A percentile compares a stretch with the other conserved stretches of the same genome.
phyloP scores from a whole-genome alignment of 2,113 vertebrate species.

The Erythrolamprus reginae region DNA sequence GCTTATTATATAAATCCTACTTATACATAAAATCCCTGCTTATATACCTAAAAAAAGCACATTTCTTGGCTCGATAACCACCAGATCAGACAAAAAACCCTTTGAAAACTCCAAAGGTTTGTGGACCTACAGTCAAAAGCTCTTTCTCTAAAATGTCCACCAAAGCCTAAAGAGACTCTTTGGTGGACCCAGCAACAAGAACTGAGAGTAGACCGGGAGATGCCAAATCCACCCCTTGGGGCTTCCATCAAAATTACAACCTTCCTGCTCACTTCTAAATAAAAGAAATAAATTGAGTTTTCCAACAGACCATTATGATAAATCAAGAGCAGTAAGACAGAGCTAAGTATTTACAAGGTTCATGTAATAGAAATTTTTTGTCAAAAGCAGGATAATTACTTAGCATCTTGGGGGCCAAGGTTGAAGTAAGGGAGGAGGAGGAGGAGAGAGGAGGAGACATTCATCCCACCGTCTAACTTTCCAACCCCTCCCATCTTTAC shows the following conservation, averaged over 20 bases:
- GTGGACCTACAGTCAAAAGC: neutral
- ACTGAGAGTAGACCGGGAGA: neutral
- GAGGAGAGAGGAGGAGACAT: neutral
- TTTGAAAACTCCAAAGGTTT: neutral
- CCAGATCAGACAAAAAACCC: neutral
- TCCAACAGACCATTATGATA: constrained; percentile 14
- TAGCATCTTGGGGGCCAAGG: neutral
- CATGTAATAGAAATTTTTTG: constrained; percentile 43
- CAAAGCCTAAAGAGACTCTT: neutral
- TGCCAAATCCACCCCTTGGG: neutral
- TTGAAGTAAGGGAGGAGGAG: neutral
- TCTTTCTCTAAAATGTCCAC: neutral
- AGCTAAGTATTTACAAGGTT: constrained; percentile 43
- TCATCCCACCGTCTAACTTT: neutral
- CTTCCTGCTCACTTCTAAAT: constrained; percentile 2
- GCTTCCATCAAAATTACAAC: constrained; percentile 17
- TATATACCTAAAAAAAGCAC: neutral
- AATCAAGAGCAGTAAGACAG: constrained; percentile 32
- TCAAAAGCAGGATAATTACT: constrained; percentile 47
- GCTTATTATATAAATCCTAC: neutral
- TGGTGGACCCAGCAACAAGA: accelerated
- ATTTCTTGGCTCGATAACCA: neutral
- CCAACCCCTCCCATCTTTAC: neutral
- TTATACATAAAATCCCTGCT: neutral
- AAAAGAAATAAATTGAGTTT: constrained; percentile 18